These are phyloP conservation scores for Cecropterus lyciades DNA, from an alignment of 1,140 invertebrate species.

Conservation along the genomic window DNA sequence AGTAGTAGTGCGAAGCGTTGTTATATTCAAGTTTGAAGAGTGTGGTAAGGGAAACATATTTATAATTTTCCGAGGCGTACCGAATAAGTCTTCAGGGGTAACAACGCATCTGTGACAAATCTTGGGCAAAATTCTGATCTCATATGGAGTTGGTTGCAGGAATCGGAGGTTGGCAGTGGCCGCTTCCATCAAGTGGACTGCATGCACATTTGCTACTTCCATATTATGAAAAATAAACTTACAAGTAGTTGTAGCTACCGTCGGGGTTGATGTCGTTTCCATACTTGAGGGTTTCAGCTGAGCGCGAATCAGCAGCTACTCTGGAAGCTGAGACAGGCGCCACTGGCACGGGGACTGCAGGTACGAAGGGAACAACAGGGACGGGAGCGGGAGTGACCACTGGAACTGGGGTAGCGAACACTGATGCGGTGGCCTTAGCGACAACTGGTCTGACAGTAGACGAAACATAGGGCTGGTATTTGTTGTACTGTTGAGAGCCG, in stretches of 20 bases:
- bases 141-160: no score
- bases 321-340: constrained; percentile 40
- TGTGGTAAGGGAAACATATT: no score
- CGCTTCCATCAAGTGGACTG: no score
- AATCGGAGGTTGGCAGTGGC: no score
- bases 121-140: no score
- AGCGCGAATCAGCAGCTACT: constrained; percentile 45
- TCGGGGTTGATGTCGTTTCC: constrained; percentile 64
- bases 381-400: constrained; percentile 18
- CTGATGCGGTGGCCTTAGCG: constrained; percentile 34
- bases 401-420: constrained; percentile 25
- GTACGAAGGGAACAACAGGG: constrained; percentile 5
- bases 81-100: no score
- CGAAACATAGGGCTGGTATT: constrained; percentile 41
- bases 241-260: constrained; percentile 68
- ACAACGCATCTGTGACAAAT: no score
- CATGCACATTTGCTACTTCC: no score
- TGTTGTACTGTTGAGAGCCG: constrained; percentile 43
- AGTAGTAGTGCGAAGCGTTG: no score
- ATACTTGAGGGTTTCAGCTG: constrained; percentile 57
- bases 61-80: no score
- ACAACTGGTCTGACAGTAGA: constrained; percentile 40
- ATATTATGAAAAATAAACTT: constrained; percentile 46
- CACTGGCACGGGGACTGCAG: constrained; percentile 14
- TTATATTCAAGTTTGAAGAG: no score